Percentiles rank a stretch among this genome's conserved stretches.
These are phyloP conservation scores for Tinea semifulvella DNA, from an alignment of 2,888 invertebrate species.

Conservation along the genomic window DNA sequence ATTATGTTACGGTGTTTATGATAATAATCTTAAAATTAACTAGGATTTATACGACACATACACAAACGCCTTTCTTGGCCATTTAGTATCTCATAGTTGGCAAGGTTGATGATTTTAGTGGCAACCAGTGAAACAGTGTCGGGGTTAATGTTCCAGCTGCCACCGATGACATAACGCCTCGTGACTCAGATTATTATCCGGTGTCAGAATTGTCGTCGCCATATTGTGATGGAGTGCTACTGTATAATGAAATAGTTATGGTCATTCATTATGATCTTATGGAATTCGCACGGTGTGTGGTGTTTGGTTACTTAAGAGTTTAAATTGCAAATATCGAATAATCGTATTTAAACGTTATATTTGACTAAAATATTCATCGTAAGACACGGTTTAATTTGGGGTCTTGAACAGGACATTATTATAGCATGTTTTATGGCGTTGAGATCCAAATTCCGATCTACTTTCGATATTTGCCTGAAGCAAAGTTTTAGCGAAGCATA, in stretches of 20 bases:
- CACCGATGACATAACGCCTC: slow-evolving; percentile 21
- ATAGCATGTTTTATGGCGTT: background rate
- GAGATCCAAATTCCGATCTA: slow-evolving; percentile 2
- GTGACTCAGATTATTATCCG: slow-evolving; percentile 20
- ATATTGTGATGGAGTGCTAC: slow-evolving; percentile 3
- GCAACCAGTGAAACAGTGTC: slow-evolving; percentile 10
- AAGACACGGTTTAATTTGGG: background rate
- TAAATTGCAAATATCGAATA: background rate
- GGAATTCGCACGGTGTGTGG: background rate
- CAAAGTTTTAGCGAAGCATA: background rate
- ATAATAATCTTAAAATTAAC: no score
- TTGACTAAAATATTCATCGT: background rate
- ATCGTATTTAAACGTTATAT: no score
- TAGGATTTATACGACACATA: background rate
- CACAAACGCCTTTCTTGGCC: background rate
- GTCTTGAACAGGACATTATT: background rate
- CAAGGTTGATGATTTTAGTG: slow-evolving; percentile 5
- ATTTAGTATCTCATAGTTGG: background rate
- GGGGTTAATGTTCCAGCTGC: slow-evolving; percentile 16
- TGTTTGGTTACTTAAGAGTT: background rate
- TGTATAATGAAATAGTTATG: background rate
- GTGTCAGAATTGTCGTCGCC: slow-evolving; percentile 8
- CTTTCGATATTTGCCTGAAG: slow-evolving; percentile 5
- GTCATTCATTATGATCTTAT: background rate
- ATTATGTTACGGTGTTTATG: no score